Percentiles rank a stretch among this genome's conserved stretches.
Evolutionary conservation across 2,113 vertebrate genomes (phyloP).

Genomic region (Colistium nudipinnis): DNA sequence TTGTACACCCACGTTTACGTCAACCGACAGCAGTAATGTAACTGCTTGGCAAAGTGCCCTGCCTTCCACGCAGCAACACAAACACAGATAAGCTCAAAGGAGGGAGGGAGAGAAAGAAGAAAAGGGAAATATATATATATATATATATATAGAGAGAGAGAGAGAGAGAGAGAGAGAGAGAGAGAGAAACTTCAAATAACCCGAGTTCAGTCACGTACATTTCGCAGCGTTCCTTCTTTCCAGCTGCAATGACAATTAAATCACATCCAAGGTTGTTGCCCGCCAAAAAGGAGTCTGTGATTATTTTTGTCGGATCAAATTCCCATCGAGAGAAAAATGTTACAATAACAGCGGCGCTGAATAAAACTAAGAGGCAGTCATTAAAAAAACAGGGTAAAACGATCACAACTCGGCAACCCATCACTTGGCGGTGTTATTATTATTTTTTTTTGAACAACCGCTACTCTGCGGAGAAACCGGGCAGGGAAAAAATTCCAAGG

Average conservation of each 20-base stretch:
- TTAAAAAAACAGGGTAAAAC: slow-evolving; percentile 67
- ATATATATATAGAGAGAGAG: slow-evolving; percentile 38
- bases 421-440: slow-evolving; percentile 70
- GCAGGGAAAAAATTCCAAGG: slow-evolving; percentile 72
- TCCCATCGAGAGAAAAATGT: slow-evolving; percentile 64
- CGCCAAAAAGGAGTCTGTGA: slow-evolving; percentile 60
- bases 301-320: slow-evolving; percentile 73
- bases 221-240: slow-evolving; percentile 63
- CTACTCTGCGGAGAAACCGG: slow-evolving; percentile 49
- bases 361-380: slow-evolving; percentile 64
- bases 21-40: slow-evolving; percentile 73
- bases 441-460: no score
- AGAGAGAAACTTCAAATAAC: slow-evolving; percentile 63
- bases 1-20: slow-evolving; percentile 77
- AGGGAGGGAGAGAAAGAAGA: slow-evolving; percentile 36
- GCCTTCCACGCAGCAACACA: slow-evolving; percentile 69
- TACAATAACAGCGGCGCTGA: slow-evolving; percentile 61
- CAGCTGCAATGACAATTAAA: slow-evolving; percentile 75
- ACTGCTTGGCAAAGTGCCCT: slow-evolving; percentile 70
- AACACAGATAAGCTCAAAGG: slow-evolving; percentile 74
- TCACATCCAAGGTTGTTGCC: slow-evolving; percentile 70
- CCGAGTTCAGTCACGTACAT: slow-evolving; percentile 68
- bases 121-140: no score
- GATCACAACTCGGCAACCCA: slow-evolving; percentile 62
- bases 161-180: slow-evolving; percentile 32